phyloP scores from a whole-genome alignment of 2,113 vertebrate genomes.

The Megaptera novaeangliae region DNA sequence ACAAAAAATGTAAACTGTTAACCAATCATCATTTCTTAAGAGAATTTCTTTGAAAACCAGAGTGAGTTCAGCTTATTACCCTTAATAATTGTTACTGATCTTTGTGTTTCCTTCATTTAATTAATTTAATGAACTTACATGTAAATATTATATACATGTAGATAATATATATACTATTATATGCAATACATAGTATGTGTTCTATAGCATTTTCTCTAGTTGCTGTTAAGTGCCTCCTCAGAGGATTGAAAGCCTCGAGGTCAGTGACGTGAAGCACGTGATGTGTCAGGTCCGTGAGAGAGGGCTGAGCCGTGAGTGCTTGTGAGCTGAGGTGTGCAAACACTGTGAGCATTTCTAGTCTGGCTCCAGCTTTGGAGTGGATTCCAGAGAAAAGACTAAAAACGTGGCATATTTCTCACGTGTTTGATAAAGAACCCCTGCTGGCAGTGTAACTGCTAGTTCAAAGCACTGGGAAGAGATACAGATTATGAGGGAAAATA shows the following conservation, averaged over 20 bases:
- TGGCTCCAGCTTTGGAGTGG: background rate
- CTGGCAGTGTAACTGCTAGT: background rate
- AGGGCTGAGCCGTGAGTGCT: too few relatives aligned
- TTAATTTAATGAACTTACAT: background rate
- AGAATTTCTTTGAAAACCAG: background rate
- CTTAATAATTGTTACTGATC: background rate
- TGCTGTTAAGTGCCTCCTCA: accelerated
- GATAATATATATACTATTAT: background rate
- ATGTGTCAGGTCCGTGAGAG: accelerated
- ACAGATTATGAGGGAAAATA: too few relatives aligned
- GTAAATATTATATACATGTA: background rate
- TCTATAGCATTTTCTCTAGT: background rate
- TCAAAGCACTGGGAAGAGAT: background rate
- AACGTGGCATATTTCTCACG: background rate
- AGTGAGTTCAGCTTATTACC: background rate
- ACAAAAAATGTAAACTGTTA: background rate
- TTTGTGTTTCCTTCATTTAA: background rate
- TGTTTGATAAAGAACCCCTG: background rate
- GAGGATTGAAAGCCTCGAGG: background rate
- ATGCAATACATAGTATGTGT: background rate
- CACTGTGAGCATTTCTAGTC: accelerated
- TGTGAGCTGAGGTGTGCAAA: accelerated
- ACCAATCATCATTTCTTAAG: background rate
- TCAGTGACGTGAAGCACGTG: accelerated
- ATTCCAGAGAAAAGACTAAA: background rate